Evolutionary conservation across 2,888 invertebrate species (phyloP).

Genomic region (Doris montereyensis): DNA sequence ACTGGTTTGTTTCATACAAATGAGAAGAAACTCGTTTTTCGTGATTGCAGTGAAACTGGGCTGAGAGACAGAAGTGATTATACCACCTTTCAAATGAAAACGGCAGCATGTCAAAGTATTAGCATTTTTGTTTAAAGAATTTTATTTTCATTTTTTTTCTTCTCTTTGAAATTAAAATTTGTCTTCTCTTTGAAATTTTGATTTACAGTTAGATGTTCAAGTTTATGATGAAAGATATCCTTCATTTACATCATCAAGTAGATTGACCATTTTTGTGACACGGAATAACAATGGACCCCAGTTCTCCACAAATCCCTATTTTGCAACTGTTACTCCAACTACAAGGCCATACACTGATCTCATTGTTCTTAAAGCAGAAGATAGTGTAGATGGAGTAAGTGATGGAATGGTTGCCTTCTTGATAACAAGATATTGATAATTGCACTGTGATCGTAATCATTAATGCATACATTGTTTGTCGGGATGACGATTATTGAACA

Average conservation of each 20-base stretch:
- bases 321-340: conserved; percentile 27
- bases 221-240: conserved; percentile 63
- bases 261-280: conserved; percentile 53
- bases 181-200: conserved; percentile 21
- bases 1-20: no score
- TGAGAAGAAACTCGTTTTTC: no score
- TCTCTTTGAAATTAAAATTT: neutral
- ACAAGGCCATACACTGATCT: conserved; percentile 33
- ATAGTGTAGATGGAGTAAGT: conserved; percentile 42
- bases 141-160: neutral
- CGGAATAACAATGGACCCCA: conserved; percentile 62
- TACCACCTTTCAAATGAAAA: no score
- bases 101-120: no score
- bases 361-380: conserved; percentile 36
- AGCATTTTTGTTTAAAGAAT: neutral
- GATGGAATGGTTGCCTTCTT: no score
- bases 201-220: conserved; percentile 56
- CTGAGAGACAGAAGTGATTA: no score
- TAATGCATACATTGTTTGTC: no score
- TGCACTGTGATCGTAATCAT: no score
- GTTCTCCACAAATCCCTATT: conserved; percentile 43
- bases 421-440: no score
- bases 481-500: no score
- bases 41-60: no score
- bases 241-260: conserved; percentile 47